Conservation (phyloP, 2,888 invertebrate species). For the Sarcophaga variegata region DNA sequence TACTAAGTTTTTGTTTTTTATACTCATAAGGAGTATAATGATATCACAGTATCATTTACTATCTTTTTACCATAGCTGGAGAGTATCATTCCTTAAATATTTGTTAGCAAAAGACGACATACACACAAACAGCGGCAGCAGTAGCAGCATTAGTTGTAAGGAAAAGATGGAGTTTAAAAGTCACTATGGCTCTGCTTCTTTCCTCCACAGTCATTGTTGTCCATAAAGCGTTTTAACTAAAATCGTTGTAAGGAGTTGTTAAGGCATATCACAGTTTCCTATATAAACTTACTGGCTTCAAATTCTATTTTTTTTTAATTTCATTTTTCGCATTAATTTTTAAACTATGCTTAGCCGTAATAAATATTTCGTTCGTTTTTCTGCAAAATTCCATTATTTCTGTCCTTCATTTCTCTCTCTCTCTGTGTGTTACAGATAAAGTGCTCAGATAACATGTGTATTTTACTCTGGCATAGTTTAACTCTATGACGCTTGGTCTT, state of each 20-base stretch:
- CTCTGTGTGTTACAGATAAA: slow-evolving; percentile 6
- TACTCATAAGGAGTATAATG: slow-evolving; percentile 52
- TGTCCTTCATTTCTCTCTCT: neutral
- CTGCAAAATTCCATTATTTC: too few species aligned
- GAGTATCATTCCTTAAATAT: slow-evolving; percentile 47
- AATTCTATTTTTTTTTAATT: too few species aligned
- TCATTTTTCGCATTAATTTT: too few species aligned
- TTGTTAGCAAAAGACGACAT: neutral
- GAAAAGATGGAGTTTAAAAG: slow-evolving; percentile 4
- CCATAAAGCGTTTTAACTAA: slow-evolving; percentile 59
- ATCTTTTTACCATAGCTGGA: slow-evolving; percentile 29
- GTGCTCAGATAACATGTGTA: slow-evolving; percentile 38
- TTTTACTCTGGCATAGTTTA: neutral
- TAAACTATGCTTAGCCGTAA: slow-evolving; percentile 27
- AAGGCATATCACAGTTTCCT: slow-evolving; percentile 17
- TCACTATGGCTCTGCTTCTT: neutral
- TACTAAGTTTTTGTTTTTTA: slow-evolving; percentile 12
- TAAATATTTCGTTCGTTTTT: slow-evolving; percentile 14
- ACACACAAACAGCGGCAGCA: neutral
- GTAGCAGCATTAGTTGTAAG: too few species aligned
- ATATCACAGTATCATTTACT: slow-evolving; percentile 65
- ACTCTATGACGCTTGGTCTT: neutral
- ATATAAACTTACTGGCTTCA: too few species aligned
- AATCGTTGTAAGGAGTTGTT: slow-evolving; percentile 48
- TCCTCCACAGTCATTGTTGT: slow-evolving; percentile 47